Evolutionary conservation across 64 coral and sea anemone genomes (phyloP).

Genomic region (Trachythela sp.): DNA sequence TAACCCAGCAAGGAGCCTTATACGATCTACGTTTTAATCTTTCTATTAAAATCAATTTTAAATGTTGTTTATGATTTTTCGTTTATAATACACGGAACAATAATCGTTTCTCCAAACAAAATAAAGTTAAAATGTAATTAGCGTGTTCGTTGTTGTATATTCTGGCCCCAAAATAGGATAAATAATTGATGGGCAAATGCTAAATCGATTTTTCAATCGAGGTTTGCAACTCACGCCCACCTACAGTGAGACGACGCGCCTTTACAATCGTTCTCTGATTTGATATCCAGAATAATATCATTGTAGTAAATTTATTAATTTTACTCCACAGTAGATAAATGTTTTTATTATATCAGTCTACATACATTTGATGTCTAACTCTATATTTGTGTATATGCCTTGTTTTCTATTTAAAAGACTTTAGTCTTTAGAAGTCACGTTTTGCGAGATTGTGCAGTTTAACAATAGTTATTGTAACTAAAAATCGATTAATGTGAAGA

Average conservation of each 20-base stretch:
- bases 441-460: no score
- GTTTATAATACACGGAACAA: background rate
- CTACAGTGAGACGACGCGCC: background rate
- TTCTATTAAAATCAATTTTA: slow-evolving; percentile 11
- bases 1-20: background rate
- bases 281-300: background rate
- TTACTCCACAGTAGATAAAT: no score
- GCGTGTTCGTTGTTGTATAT: background rate
- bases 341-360: no score
- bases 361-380: no score
- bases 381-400: no score
- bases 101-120: slow-evolving; percentile 10
- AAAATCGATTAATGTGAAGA: background rate
- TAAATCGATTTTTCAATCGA: background rate
- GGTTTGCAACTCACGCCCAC: background rate
- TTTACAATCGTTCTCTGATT: background rate
- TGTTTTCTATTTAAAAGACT: no score
- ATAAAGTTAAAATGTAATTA: slow-evolving; percentile 8
- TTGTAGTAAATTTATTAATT: background rate
- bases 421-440: no score
- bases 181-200: background rate
- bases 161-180: background rate
- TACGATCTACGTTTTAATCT: background rate
- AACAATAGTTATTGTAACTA: background rate
- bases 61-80: slow-evolving; percentile 3